Percentiles rank a stretch among this genome's conserved stretches.
phyloP scores from a whole-genome alignment of 2,888 invertebrate species.

The Uropetala carovei region DNA sequence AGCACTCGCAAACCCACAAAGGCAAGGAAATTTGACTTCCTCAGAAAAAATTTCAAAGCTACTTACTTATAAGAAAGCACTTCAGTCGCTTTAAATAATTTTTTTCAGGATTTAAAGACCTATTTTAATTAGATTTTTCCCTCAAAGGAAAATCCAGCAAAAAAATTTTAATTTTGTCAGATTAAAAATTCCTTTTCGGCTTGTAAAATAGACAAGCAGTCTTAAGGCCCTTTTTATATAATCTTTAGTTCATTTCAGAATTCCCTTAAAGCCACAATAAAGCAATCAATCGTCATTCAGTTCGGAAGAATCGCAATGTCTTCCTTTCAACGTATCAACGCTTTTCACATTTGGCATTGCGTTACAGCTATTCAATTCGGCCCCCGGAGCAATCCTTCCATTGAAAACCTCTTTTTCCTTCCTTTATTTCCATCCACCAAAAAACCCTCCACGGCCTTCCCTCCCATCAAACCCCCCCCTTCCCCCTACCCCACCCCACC shows the following conservation, averaged over 20 bases:
- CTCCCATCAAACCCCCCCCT: not conserved
- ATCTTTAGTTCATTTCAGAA: not conserved
- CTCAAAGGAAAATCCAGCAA: too few species aligned
- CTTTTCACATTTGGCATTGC: constrained; percentile 3
- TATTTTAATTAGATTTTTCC: too few species aligned
- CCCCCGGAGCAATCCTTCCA: not conserved
- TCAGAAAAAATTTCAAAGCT: too few species aligned
- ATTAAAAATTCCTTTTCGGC: not conserved
- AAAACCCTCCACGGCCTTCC: not conserved
- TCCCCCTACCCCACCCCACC: too few species aligned
- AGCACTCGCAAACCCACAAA: too few species aligned
- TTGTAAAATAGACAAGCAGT: not conserved
- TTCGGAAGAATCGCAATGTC: not conserved
- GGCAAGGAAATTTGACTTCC: too few species aligned
- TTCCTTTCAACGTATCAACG: constrained; percentile 2
- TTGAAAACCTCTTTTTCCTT: not conserved
- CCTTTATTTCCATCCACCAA: not conserved
- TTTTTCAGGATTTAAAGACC: too few species aligned
- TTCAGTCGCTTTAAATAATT: too few species aligned
- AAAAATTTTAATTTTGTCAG: too few species aligned
- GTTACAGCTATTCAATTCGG: not conserved
- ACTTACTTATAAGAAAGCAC: too few species aligned
- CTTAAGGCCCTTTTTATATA: not conserved
- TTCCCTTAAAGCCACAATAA: constrained; percentile 45
- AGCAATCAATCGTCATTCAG: constrained; percentile 44